These are phyloP conservation scores for Apoderus coryli DNA, from an alignment of 2,888 invertebrate genomes.

Conservation along the genomic window DNA sequence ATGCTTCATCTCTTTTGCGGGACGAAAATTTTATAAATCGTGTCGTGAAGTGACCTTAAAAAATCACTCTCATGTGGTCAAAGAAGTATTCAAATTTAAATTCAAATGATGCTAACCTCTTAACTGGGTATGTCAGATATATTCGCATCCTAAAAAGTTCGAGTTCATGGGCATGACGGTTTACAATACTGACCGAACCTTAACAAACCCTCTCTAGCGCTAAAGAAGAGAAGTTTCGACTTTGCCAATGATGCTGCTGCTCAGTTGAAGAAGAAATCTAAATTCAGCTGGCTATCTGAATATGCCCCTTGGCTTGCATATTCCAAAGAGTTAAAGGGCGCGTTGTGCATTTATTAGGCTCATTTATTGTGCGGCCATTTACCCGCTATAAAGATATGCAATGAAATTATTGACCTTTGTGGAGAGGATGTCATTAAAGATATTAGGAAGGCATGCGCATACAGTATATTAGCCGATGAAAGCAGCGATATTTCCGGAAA, in stretches of 20 bases:
- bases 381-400: constrained; percentile 7
- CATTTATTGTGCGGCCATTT: constrained; percentile 7
- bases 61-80: too few species aligned
- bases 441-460: constrained; percentile 7
- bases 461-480: constrained; percentile 8
- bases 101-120: too few species aligned
- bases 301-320: constrained; percentile 5
- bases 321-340: constrained; percentile 4
- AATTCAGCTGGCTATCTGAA: constrained; percentile 3
- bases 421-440: constrained; percentile 7
- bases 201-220: too few species aligned
- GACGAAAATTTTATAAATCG: too few species aligned
- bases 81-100: too few species aligned
- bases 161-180: too few species aligned
- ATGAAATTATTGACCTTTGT: constrained; percentile 7
- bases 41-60: too few species aligned
- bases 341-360: constrained; percentile 8
- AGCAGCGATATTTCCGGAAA: constrained; percentile 12
- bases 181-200: too few species aligned
- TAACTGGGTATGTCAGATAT: too few species aligned
- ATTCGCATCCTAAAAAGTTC: too few species aligned
- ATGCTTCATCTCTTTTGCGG: too few species aligned
- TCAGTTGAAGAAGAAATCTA: constrained; percentile 9
- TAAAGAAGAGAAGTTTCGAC: constrained; percentile 8
- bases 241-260: constrained; percentile 8